phyloP scores from a whole-genome alignment of 2,888 invertebrate genomes.

The Tetanocera ferruginea region DNA sequence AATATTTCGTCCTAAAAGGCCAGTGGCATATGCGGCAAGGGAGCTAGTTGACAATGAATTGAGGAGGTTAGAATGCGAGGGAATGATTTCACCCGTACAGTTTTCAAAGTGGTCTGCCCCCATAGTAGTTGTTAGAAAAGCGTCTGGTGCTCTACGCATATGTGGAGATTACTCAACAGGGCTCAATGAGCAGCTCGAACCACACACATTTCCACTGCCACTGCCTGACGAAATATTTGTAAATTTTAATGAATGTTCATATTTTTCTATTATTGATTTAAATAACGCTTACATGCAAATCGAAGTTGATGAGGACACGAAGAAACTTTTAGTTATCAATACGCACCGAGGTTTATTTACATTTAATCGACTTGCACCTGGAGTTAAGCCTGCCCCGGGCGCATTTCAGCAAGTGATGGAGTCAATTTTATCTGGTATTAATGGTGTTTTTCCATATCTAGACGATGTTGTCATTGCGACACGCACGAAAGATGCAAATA shows the following conservation, averaged over 20 bases:
- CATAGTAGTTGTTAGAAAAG: constrained; percentile 43
- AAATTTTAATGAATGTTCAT: constrained; percentile 14
- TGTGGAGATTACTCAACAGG: constrained; percentile 50
- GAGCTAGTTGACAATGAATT: constrained; percentile 39
- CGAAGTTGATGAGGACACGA: constrained; percentile 32
- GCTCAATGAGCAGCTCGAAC: constrained; percentile 41
- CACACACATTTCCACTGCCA: constrained; percentile 43
- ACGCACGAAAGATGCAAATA: not conserved
- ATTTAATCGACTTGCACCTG: constrained; percentile 43
- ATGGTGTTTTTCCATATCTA: not conserved
- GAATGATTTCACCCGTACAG: constrained; percentile 44
- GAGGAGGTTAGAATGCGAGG: constrained; percentile 29
- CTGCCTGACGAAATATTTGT: constrained; percentile 42
- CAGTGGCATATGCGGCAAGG: constrained; percentile 45
- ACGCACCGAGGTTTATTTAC: constrained; percentile 41
- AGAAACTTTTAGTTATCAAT: constrained; percentile 21
- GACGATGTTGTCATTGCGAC: not conserved
- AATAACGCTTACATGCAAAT: constrained; percentile 48
- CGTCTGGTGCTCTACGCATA: constrained; percentile 43
- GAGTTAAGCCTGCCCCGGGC: constrained; percentile 18
- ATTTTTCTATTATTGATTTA: constrained; percentile 39
- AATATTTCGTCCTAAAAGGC: constrained; percentile 44
- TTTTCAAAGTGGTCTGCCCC: constrained; percentile 48
- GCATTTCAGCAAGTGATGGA: not conserved
- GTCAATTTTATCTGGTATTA: not conserved